Conservation (phyloP, 2,113 vertebrate species). For the Sinocyclocheilus rhinocerous region DNA sequence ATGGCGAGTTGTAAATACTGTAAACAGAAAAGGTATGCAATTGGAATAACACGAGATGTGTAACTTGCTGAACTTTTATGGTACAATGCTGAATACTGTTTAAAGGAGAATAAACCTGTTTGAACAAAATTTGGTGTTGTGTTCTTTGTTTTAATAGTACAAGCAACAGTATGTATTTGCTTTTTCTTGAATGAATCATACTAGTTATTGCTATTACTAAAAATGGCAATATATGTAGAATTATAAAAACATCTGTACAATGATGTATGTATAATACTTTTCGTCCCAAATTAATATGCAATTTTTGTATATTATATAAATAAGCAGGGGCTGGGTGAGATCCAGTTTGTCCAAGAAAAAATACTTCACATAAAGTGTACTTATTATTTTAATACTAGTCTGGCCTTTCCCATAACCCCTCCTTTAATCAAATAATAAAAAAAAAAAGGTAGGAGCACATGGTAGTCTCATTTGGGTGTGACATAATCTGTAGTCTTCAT, state of each 20-base stretch:
- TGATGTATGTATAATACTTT: neutral
- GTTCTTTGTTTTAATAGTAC: neutral
- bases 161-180: neutral
- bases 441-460: neutral
- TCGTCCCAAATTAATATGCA: neutral
- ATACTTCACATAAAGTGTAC: neutral
- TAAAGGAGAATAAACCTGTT: slow-evolving; percentile 85
- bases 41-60: slow-evolving; percentile 71
- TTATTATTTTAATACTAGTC: neutral
- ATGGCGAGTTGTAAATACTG: slow-evolving; percentile 82
- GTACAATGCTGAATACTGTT: slow-evolving; percentile 79
- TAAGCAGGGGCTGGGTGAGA: neutral
- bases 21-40: slow-evolving; percentile 78
- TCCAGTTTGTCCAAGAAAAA: neutral
- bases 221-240: neutral
- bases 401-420: slow-evolving; percentile 15
- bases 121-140: slow-evolving; percentile 64
- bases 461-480: neutral
- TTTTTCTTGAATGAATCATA: neutral
- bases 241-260: neutral
- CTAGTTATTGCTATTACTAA: neutral
- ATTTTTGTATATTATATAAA: neutral
- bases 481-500: neutral
- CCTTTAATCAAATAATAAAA: neutral
- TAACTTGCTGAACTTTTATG: slow-evolving; percentile 69